Evolutionary conservation across 35 echinoderm and acorn worm genomes (phyloP).

Genomic region (Ptychodera flava): DNA sequence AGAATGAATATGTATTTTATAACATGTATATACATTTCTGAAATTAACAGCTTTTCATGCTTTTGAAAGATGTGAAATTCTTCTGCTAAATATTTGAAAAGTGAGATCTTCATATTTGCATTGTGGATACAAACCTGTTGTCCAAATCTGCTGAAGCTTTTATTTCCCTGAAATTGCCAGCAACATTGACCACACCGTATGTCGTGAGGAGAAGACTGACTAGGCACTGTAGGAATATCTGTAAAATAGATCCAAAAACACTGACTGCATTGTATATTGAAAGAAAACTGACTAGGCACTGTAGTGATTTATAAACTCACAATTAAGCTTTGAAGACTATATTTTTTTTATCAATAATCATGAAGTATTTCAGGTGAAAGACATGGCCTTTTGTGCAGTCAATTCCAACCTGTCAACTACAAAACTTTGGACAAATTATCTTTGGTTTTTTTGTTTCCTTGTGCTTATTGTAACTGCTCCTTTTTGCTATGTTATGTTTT

Average conservation of each 20-base stretch:
- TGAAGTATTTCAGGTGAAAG: too few species aligned
- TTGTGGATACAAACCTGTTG: slow-evolving; percentile 42
- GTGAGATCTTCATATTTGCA: background rate
- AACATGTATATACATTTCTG: background rate
- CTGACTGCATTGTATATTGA: background rate
- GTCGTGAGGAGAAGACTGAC: slow-evolving; percentile 75
- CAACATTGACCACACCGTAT: slow-evolving; percentile 87
- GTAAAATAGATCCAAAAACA: slow-evolving; percentile 5
- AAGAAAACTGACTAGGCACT: background rate
- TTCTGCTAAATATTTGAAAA: too few species aligned
- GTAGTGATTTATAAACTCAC: background rate
- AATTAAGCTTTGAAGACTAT: too few species aligned
- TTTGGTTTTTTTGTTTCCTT: too few species aligned
- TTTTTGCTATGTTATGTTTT: too few species aligned
- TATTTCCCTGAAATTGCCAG: slow-evolving; percentile 79
- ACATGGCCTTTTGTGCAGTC: too few species aligned
- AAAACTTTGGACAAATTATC: too few species aligned
- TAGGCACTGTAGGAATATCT: slow-evolving; percentile 85
- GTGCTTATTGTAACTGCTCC: too few species aligned
- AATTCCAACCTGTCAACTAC: too few species aligned
- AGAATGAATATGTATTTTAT: background rate
- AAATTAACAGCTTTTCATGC: background rate
- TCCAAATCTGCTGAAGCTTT: slow-evolving; percentile 76
- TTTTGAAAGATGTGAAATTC: background rate
- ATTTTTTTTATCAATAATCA: too few species aligned